Base-by-base conservation (phyloP, 2,113 vertebrate species). In the Pyrgilauda ruficollis region DNA sequence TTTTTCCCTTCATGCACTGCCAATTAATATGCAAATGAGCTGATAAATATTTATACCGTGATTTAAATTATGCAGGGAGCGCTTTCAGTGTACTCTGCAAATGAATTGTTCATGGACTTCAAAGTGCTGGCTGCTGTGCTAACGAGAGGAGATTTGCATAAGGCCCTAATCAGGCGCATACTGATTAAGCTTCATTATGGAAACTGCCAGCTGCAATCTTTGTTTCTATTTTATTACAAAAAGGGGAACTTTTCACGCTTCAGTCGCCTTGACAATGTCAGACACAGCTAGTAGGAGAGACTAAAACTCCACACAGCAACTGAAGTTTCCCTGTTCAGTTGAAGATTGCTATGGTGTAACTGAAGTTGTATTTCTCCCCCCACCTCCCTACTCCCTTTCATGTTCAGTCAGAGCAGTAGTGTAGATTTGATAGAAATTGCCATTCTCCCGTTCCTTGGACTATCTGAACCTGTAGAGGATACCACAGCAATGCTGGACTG, bases 141-240 rank as follows among this genome's bases (percentile, higher is more conserved):
- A 99, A 99, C 98, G 98, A 99, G 99, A 98, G 97, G 91, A 98
- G 98, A 99, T 99, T 99, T 99, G 99, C 99, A 99, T 99, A 99
- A 98, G 98, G 98, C 98, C 99, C 99, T 99, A 99, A 99, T 99
- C 99, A 99, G 98, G 97, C 98, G 99, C 99, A 99, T 99, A 99
- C 99, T 99, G 99, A 99, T 99, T 99, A 99, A 98, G 98, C 98
- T 99, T 99, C 99, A 99, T 99, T 99, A 99, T 99, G 98, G 99
- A 98, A 98, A 98, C 98, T 98, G 99, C 98, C 99, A 99, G 99
- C 99, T 99, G 99, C 99, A 99, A 99, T 99, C 98, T 99, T 99
- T 99, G 98, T 99, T 99, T 99, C 98, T 99, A 98, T 99, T 99
- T 99, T 98, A 98, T 99, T 99, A 98, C 98, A 98, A 98, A 98